Evolutionary conservation across 1,140 invertebrate genomes (phyloP).

Genomic region (Sitodiplosis mosellana): DNA sequence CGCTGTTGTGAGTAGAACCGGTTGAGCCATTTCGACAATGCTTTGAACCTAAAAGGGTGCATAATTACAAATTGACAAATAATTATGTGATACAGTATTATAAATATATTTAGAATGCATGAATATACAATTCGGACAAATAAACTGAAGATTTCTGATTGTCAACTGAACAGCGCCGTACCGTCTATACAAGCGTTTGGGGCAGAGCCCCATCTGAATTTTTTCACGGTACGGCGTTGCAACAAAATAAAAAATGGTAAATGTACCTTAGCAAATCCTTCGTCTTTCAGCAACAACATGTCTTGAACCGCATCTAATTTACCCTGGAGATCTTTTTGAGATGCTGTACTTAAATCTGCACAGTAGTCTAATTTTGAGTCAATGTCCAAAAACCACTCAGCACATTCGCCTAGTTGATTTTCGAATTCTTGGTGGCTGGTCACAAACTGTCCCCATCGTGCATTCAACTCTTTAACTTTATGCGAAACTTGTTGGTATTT

Average conservation of each 20-base stretch:
- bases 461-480: constrained; percentile 78
- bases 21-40: constrained; percentile 73
- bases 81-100: no score
- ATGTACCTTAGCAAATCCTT: constrained; percentile 58
- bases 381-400: constrained; percentile 68
- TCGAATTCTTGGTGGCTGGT: constrained; percentile 77
- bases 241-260: no score
- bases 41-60: constrained; percentile 60
- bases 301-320: constrained; percentile 74
- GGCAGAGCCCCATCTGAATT: no score
- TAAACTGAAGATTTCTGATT: no score
- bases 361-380: constrained; percentile 69
- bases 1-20: constrained; percentile 82
- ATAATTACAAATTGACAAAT: no score
- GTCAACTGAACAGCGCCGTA: no score
- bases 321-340: constrained; percentile 67
- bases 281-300: constrained; percentile 71
- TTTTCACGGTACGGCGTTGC: no score
- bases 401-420: constrained; percentile 56
- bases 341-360: constrained; percentile 57
- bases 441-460: constrained; percentile 83
- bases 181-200: no score
- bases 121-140: no score
- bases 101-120: no score
- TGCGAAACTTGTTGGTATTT: constrained; percentile 80